A percentile compares a stretch with the other conserved stretches of the same genome.
These are phyloP conservation scores for Psittacula echo DNA, from an alignment of 2,797 vertebrate genomes.

Conservation along the genomic window DNA sequence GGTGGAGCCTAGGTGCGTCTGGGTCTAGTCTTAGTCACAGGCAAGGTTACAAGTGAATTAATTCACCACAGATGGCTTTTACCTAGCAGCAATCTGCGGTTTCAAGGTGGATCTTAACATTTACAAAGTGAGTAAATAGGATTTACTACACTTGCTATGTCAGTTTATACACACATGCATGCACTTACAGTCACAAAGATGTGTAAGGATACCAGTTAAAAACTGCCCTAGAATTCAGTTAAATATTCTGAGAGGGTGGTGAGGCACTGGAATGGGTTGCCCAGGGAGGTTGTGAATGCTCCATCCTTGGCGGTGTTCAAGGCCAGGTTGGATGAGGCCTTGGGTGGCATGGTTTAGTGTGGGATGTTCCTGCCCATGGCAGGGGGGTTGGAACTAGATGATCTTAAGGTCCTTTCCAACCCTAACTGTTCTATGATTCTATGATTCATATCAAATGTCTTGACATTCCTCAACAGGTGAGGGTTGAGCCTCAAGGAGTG, in stretches of 20 bases:
- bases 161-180: neutral
- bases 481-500: neutral
- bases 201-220: neutral
- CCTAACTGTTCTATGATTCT: too few relatives aligned
- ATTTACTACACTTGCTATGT: neutral
- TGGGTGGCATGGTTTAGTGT: too few relatives aligned
- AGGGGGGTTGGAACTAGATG: too few relatives aligned
- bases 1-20: neutral
- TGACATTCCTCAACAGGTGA: neutral
- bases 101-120: neutral
- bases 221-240: neutral
- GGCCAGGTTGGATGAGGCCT: too few relatives aligned
- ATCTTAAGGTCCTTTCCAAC: too few relatives aligned
- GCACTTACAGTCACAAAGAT: neutral
- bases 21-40: neutral
- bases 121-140: neutral
- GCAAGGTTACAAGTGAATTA: neutral
- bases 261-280: too few relatives aligned
- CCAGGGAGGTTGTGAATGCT: too few relatives aligned
- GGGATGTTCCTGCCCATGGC: too few relatives aligned
- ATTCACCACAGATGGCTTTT: neutral
- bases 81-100: neutral
- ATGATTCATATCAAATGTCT: neutral
- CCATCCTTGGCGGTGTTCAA: too few relatives aligned
- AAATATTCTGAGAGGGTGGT: neutral